Evolutionary conservation across 1,140 invertebrate species (phyloP).

Genomic region (Drosophila bipectinata): DNA sequence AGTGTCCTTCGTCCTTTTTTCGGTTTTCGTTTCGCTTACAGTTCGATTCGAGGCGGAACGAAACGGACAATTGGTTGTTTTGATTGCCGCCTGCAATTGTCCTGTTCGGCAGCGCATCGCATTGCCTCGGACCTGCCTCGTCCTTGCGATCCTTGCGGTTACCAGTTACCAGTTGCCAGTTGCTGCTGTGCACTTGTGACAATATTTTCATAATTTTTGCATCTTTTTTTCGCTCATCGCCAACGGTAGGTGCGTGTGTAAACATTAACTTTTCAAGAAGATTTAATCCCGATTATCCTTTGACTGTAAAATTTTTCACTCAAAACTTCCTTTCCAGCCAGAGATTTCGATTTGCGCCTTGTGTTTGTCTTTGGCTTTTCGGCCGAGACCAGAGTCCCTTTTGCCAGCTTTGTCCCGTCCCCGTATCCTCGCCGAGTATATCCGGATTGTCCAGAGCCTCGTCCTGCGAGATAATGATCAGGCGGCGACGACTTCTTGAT

Average conservation of each 20-base stretch:
- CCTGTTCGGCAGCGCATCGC: conserved; percentile 44
- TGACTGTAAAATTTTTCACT: conserved; percentile 81
- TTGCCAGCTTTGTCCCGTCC: conserved; percentile 19
- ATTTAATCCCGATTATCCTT: conserved; percentile 82
- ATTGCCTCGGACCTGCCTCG: conserved; percentile 16
- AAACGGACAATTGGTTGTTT: conserved; percentile 78
- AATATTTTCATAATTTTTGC: conserved; percentile 83
- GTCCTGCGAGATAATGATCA: conserved; percentile 65
- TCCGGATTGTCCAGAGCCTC: conserved; percentile 41
- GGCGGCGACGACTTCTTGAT: conserved; percentile 78
- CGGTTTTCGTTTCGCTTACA: conserved; percentile 44
- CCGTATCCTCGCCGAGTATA: conserved; percentile 7
- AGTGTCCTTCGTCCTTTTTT: conserved; percentile 23
- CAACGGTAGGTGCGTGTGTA: conserved; percentile 82
- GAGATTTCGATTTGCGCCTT: conserved; percentile 27
- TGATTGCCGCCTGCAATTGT: conserved; percentile 82
- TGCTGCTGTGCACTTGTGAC: conserved; percentile 74
- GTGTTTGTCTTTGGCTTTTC: conserved; percentile 74
- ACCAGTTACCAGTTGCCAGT: conserved; percentile 7
- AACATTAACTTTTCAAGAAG: conserved; percentile 83
- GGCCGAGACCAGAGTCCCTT: conserved; percentile 34
- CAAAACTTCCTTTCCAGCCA: conserved; percentile 53
- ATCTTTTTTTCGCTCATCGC: conserved; percentile 67
- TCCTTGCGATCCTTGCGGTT: conserved; percentile 27
- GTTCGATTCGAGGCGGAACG: conserved; percentile 69